A percentile compares a stretch with the other conserved stretches of the same genome.
Conservation (phyloP, 2,888 invertebrate species). For the Drymonia ruficornis region DNA sequence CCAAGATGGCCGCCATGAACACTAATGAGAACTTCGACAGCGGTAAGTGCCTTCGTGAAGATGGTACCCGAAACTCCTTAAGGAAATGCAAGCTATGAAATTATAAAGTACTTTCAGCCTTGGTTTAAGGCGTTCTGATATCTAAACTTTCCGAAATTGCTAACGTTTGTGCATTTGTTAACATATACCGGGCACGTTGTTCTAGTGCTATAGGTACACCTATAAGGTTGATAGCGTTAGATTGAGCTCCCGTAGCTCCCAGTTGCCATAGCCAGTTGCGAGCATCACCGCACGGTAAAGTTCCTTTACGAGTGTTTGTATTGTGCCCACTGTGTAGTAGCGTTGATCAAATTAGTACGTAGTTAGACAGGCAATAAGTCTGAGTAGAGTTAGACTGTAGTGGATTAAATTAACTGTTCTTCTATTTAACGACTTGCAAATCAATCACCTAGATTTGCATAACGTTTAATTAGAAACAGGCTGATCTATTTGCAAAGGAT, state of each 20-base stretch:
- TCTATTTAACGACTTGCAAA: constrained; percentile 21
- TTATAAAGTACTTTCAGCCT: constrained; percentile 42
- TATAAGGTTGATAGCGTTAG: constrained; percentile 67
- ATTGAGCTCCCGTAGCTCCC: constrained; percentile 74
- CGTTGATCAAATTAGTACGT: constrained; percentile 51
- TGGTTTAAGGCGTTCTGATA: constrained; percentile 38
- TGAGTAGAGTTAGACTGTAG: constrained; percentile 50
- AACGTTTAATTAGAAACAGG: background rate
- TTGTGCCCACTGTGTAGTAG: constrained; percentile 47
- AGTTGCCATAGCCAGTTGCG: constrained; percentile 69
- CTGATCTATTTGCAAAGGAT: constrained; percentile 27
- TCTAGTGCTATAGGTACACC: constrained; percentile 71
- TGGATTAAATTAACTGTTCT: constrained; percentile 23
- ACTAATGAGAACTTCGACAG: constrained; percentile 94
- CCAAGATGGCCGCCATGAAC: constrained; percentile 94
- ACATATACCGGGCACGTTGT: constrained; percentile 70
- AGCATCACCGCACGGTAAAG: constrained; percentile 81
- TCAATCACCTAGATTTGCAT: constrained; percentile 16
- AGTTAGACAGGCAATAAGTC: constrained; percentile 52
- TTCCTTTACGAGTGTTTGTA: constrained; percentile 61
- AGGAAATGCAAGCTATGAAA: constrained; percentile 49
- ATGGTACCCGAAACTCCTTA: constrained; percentile 44
- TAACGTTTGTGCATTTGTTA: constrained; percentile 55
- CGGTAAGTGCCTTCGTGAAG: constrained; percentile 86
- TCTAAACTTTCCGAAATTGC: constrained; percentile 39